A percentile compares a stretch with the other conserved stretches of the same genome.
phyloP scores from a whole-genome alignment of 1,140 invertebrate species.

The Danaus melanippus region DNA sequence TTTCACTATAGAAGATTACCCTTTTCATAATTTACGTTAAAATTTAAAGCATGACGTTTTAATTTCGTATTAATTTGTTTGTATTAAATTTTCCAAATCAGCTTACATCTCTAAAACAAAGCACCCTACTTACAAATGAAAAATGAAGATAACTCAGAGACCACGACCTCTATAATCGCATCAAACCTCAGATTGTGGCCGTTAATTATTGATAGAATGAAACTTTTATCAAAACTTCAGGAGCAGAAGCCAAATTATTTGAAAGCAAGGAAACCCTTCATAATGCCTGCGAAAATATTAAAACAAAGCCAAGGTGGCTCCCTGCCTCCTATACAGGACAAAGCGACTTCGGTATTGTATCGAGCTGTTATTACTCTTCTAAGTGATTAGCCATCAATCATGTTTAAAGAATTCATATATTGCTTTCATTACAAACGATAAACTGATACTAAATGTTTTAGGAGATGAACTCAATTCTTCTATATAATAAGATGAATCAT shows the following conservation, averaged over 20 bases:
- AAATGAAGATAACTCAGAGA: conserved; percentile 49
- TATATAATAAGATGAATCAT: too few species aligned
- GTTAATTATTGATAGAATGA: conserved; percentile 72
- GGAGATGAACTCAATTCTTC: too few species aligned
- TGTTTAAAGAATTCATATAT: too few species aligned
- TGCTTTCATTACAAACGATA: too few species aligned
- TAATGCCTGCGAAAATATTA: conserved; percentile 72
- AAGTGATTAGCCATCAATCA: not conserved
- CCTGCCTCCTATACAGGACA: conserved; percentile 52
- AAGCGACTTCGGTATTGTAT: conserved; percentile 35
- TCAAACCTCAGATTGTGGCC: conserved; percentile 55
- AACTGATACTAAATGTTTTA: too few species aligned
- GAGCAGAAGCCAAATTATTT: conserved; percentile 70
- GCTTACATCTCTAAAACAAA: conserved; percentile 14
- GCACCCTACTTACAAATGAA: conserved; percentile 27
- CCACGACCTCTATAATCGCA: conserved; percentile 65
- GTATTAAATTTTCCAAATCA: too few species aligned
- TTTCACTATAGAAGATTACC: too few species aligned
- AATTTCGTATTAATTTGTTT: too few species aligned
- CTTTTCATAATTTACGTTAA: too few species aligned
- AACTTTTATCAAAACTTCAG: conserved; percentile 72
- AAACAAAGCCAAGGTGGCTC: conserved; percentile 69
- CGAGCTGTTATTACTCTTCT: conserved; percentile 32
- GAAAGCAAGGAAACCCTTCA: conserved; percentile 70
- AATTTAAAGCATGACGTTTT: too few species aligned